phyloP scores from a whole-genome alignment of 2,113 vertebrate genomes.

The Amphiprion ocellaris region DNA sequence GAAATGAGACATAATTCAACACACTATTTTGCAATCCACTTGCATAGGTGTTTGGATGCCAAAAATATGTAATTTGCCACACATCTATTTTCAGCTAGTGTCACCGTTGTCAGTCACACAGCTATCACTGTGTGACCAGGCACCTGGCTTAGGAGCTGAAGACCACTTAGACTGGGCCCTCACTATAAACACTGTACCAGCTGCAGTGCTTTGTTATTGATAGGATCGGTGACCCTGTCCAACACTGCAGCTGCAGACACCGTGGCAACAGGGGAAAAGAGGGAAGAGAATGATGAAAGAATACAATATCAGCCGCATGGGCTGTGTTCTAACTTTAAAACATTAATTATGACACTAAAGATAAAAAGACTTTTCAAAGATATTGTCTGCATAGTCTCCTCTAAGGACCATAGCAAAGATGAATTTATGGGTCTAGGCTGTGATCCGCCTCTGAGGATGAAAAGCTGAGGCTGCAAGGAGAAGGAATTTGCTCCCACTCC shows the following conservation, averaged over 20 bases:
- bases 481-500: background rate
- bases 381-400: background rate
- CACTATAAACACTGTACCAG: slow-evolving; percentile 5
- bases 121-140: slow-evolving; percentile 13
- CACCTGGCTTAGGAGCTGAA: slow-evolving; percentile 22
- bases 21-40: background rate
- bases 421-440: slow-evolving; percentile 9
- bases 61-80: slow-evolving; percentile 4
- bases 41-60: background rate
- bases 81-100: slow-evolving; percentile 24
- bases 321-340: slow-evolving; percentile 7
- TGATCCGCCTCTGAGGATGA: slow-evolving; percentile 14
- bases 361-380: background rate
- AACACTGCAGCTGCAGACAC: slow-evolving; percentile 59
- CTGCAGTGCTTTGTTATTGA: slow-evolving; percentile 60
- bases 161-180: slow-evolving; percentile 34
- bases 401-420: slow-evolving; percentile 12
- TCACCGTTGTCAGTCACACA: slow-evolving; percentile 1
- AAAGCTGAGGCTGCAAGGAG: slow-evolving; percentile 18
- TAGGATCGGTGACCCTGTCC: slow-evolving; percentile 49
- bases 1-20: slow-evolving; percentile 15
- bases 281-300: slow-evolving; percentile 6
- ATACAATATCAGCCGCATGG: background rate
- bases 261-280: slow-evolving; percentile 20
- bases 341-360: background rate